Conservation (phyloP, 2,888 invertebrate genomes). For the Catocala sponsa region DNA sequence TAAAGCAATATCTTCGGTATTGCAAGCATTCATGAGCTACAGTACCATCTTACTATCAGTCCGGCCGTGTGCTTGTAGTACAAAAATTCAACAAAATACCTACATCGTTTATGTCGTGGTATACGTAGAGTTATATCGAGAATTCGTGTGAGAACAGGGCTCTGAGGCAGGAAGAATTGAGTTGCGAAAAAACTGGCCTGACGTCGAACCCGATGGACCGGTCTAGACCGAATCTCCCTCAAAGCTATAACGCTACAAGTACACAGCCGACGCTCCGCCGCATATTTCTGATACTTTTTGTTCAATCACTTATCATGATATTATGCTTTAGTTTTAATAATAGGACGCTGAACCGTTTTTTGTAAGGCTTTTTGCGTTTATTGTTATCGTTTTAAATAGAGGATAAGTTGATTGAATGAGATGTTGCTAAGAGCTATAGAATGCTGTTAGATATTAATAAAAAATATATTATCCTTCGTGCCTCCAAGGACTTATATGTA, state of each 20-base stretch:
- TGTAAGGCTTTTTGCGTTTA: not conserved
- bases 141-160: constrained; percentile 56
- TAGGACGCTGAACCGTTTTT: not conserved
- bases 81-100: not conserved
- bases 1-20: too few relatives aligned
- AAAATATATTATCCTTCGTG: too few relatives aligned
- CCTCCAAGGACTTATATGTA: too few relatives aligned
- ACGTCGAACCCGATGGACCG: constrained; percentile 57
- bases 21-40: too few relatives aligned
- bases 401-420: not conserved
- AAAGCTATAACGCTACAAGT: constrained; percentile 15
- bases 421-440: not conserved
- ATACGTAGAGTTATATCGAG: constrained; percentile 43
- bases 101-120: constrained; percentile 12
- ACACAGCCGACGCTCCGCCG: constrained; percentile 22
- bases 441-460: not conserved
- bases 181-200: constrained; percentile 68
- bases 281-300: constrained; percentile 37
- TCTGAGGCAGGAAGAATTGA: constrained; percentile 63
- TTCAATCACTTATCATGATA: constrained; percentile 37
- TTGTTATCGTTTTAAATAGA: not conserved
- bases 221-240: constrained; percentile 58
- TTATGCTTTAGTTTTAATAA: constrained; percentile 15
- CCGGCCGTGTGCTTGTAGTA: not conserved
- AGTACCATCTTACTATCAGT: too few relatives aligned